Percentiles rank a stretch among this genome's conserved stretches.
These are phyloP conservation scores for Diaperis boleti DNA, from an alignment of 2,888 invertebrate genomes.

Conservation along the genomic window DNA sequence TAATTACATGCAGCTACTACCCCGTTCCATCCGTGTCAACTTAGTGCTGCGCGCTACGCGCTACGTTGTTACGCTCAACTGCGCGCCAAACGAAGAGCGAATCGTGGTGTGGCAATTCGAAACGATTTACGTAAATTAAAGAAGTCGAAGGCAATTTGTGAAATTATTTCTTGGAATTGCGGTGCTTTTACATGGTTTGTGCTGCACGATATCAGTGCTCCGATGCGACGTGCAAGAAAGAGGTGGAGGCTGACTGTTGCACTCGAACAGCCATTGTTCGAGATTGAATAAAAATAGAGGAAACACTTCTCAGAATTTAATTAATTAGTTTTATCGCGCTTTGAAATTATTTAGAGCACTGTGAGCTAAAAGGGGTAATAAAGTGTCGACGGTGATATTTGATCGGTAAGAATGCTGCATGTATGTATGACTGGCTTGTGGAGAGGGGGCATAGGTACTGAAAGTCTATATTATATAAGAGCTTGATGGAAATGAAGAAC, in stretches of 20 bases:
- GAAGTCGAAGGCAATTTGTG: constrained; percentile 66
- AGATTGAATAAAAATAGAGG: constrained; percentile 43
- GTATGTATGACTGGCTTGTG: too few relatives aligned
- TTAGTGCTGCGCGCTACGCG: constrained; percentile 39
- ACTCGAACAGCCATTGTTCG: constrained; percentile 45
- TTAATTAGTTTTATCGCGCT: constrained; percentile 60
- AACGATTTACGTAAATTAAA: constrained; percentile 58
- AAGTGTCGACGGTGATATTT: constrained; percentile 28
- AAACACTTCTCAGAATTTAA: constrained; percentile 59
- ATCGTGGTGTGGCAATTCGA: constrained; percentile 4
- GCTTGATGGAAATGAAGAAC: too few relatives aligned
- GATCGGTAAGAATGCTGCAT: background rate
- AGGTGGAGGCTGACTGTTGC: constrained; percentile 12
- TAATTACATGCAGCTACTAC: constrained; percentile 65
- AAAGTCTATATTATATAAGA: too few relatives aligned
- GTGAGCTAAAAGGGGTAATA: constrained; percentile 34
- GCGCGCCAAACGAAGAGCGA: constrained; percentile 13
- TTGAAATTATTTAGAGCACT: constrained; percentile 50
- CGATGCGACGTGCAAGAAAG: constrained; percentile 1
- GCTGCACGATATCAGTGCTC: constrained; percentile 37
- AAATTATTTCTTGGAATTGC: constrained; percentile 66
- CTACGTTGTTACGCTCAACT: constrained; percentile 3
- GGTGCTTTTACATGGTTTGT: constrained; percentile 45
- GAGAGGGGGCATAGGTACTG: too few relatives aligned
- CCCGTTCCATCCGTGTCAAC: constrained; percentile 49